phyloP scores from a whole-genome alignment of 2,888 invertebrate genomes.

The Loripinus fragilis region DNA sequence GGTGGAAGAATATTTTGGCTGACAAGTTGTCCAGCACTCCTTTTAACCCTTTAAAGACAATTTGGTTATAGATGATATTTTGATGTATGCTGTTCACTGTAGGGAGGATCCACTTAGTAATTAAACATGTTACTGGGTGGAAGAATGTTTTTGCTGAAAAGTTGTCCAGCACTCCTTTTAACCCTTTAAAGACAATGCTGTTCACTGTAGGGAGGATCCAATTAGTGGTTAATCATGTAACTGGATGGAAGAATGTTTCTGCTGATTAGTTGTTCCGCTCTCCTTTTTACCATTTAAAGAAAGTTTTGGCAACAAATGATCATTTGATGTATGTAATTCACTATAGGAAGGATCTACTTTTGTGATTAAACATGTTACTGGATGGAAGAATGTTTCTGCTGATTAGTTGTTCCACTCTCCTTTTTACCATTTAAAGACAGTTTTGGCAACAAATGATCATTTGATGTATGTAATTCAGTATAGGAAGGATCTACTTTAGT shows the following conservation, averaged over 20 bases:
- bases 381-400: too few species aligned
- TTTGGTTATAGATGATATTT: too few species aligned
- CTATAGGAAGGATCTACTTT: slow-evolving; percentile 82
- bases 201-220: slow-evolving; percentile 82
- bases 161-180: background rate
- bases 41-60: background rate
- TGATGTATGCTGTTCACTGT: slow-evolving; percentile 82
- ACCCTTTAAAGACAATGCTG: slow-evolving; percentile 60
- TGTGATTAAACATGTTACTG: slow-evolving; percentile 72
- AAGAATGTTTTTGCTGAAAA: too few species aligned
- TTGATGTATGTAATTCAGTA: slow-evolving; percentile 82
- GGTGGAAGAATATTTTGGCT: too few species aligned
- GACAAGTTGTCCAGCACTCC: background rate
- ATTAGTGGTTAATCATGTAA: slow-evolving; percentile 76
- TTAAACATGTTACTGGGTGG: slow-evolving; percentile 36
- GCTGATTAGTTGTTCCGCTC: too few species aligned
- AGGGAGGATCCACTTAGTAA: slow-evolving; percentile 83
- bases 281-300: background rate
- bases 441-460: too few species aligned
- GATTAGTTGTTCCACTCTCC: background rate
- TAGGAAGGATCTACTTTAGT: slow-evolving; percentile 82
- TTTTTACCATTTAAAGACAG: background rate
- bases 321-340: slow-evolving; percentile 82
- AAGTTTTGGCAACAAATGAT: background rate
- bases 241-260: too few species aligned